Evolutionary conservation across 1,140 invertebrate species (phyloP), one percentile per base, ranked within the genome.

Genomic region (Drosophila littoralis): DNA sequence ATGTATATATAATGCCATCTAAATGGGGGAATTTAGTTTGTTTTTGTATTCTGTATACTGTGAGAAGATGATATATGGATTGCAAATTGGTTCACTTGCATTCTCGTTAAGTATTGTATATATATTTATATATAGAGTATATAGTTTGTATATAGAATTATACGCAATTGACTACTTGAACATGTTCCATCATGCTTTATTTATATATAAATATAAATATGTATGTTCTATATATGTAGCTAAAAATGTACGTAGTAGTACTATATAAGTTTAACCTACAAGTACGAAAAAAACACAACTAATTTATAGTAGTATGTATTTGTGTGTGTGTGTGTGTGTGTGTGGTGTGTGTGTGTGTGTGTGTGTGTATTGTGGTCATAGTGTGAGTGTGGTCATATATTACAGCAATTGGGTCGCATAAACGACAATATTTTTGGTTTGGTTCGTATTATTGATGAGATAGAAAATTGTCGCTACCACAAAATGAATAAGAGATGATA

Each of bases 81-180:
- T 88, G 68, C 61, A 76, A 76, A 58, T 64, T 46, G 13, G 36
- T 73, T 54, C 60, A 52, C 60, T 77, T 81, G 82, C 65, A 68
- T 79, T 63, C 77, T 69, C 75, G 69, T 64, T 43, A 28, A 54
- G 66, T 57, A 36, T 85, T 85, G 64, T 69, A 72, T 67, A 58
- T 66, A 67, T 67, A 43, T 65, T 52, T 75, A 64, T 73, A 45
- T 69, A 67, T 46, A 33, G 17, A 8, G 40, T 71, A 54, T 71
- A 63, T 60, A 54, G 55, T 35, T 50, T 45, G 38, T 68, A 64
- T 68, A 46, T 75, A 75, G 66, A 57, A 35, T 46, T 65, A 71
- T 77, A 88, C 72, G 75, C 80, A 88, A 88, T 88, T 88, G 83
- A 89, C 83, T 88, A 88, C 83, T 68, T 46, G 36, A 88, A 86